Evolutionary conservation across 2,113 vertebrate genomes (phyloP), one percentile per base, ranked within the genome.

Genomic region (Oxygymnocypris stewartii): DNA sequence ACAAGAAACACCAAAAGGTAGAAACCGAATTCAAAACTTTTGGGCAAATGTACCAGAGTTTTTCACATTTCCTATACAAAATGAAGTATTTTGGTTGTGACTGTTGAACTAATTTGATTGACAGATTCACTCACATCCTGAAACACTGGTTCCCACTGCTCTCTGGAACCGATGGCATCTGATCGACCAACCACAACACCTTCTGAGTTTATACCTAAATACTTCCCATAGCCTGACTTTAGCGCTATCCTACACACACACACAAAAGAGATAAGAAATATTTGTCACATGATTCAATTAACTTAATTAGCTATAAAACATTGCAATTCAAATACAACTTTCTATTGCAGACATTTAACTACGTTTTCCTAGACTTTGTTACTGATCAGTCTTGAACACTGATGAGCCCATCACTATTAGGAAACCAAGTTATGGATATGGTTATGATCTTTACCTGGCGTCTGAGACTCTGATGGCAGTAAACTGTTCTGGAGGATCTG

Each of bases 201-300:
- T 0, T 99, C 98, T 1, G 97, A 96, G 94, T 96, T 98, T 91
- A 99, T 96, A 16, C 98, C 98, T 63, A 99, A 93, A 71, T 99
- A 99, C 89, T 99, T 99, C 40, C 98, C 98, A 59, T 99, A 99
- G 81, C 97, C 98, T 84, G 98, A 99, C 92, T 99, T 99, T 87
- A 99, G 93, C 16, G 97, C 97, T 86, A 99, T 95, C 92, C 97
- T 99, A 87, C 1, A 89, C 16, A 40, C 7, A 13, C 6, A 23
- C 12, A 71, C 37, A 37, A 47, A 28, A 35, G 2, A 86, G 14
- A 10, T 13, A 16, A 37, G 23, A 7, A 20, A 61, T 4, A n/a
- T 79, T 2, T 14, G 61, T 44, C 23, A 74, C 28, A 47, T 54
- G 37, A 42, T 42, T 4, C 42, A 40, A 42, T 40, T 35, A 31